Evolutionary conservation across 2,113 vertebrate species (phyloP).

Genomic region (Phodopus roborovskii): DNA sequence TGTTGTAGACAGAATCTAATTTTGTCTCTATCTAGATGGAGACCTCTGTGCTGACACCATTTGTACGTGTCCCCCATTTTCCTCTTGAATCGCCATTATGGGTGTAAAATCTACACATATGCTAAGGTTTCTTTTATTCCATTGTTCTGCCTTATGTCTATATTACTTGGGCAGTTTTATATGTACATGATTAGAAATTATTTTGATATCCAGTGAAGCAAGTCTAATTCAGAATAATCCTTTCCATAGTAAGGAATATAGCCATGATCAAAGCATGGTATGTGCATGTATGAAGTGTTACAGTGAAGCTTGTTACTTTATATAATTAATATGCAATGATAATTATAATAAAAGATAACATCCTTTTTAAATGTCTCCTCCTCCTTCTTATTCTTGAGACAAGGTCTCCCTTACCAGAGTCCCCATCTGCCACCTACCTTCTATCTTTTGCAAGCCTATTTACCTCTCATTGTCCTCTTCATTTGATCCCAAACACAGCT

Average conservation of each 20-base stretch:
- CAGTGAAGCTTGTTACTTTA: neutral
- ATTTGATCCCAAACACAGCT: neutral
- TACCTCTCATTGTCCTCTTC: neutral
- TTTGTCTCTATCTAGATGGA: constrained; percentile 40
- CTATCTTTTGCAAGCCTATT: neutral
- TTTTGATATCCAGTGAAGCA: constrained; percentile 20
- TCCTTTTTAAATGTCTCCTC: neutral
- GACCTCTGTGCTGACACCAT: neutral
- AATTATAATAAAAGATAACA: neutral
- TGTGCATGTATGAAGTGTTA: neutral
- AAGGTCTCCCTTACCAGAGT: neutral
- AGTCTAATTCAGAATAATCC: neutral
- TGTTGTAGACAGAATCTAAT: neutral
- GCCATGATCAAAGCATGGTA: neutral
- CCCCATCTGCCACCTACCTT: neutral
- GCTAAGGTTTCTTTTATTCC: neutral
- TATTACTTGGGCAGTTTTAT: neutral
- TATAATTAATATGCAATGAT: neutral
- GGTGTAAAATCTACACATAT: neutral
- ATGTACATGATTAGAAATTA: constrained; percentile 1
- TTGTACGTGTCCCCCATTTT: neutral
- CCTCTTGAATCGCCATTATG: neutral
- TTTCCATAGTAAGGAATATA: neutral
- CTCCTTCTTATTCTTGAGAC: neutral
- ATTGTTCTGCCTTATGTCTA: neutral